Base-by-base conservation (phyloP, 2,888 invertebrate genomes). In the Biston stratarius region DNA sequence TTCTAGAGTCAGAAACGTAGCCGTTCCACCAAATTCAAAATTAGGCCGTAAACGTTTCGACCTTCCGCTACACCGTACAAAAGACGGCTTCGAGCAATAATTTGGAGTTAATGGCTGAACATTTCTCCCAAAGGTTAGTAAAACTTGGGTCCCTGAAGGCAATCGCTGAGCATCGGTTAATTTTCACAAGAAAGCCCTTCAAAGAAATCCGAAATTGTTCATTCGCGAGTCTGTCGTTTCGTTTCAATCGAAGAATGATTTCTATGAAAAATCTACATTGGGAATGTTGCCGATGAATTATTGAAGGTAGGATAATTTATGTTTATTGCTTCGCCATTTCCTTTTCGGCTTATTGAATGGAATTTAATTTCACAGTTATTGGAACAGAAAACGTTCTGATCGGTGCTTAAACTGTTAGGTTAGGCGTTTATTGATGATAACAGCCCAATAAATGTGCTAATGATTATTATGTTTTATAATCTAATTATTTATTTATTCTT, bases 161-260 rank as follows among this genome's bases (percentile, higher is more conserved):
- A 60, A 64, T 76, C 77, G 72, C 79, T 77, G 77, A 64, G 74
- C 72, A 67, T 72, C 73, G 68, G 78, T 79, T 82, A 78, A 83
- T 82, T 80, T 66, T 67, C 61, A 56, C 69, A 66, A 70, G 63
- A 77, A 74, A 74, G 67, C 71, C 71, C 71, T 73, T 73, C 63
- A 69, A 79, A 79, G 71, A 77, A 77, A 74, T 76, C 69, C 70
- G 60, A 78, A 85, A 81, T 80, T 79, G 77, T 78, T 80, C 78
- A 77, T 77, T 80, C 75, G 64, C 72, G 63, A 78, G 72, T 68
- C 53, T 70, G 70, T 72, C 76, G 60, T 63, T 76, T 66, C 66
- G 60, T 75, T 80, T 78, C 77, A 79, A 82, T 80, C 75, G 75
- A 65, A 72, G 62, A 76, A 71, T 73, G 74, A 77, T 79, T 79